A percentile compares a stretch with the other conserved stretches of the same genome.
These are phyloP conservation scores for Phrynocephalus forsythii DNA, from an alignment of 2,797 vertebrate genomes.

Conservation along the genomic window DNA sequence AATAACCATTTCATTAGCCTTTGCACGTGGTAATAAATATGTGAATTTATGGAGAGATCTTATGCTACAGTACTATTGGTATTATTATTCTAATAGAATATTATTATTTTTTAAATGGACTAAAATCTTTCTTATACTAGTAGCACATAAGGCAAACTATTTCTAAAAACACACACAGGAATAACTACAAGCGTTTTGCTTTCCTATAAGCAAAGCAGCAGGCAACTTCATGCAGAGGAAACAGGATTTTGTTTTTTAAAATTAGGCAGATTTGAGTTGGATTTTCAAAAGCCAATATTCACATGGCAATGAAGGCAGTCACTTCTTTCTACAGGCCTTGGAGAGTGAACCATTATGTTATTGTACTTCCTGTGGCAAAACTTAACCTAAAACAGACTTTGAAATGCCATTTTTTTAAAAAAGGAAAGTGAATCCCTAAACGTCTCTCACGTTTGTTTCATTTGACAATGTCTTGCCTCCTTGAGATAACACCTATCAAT, in stretches of 20 bases:
- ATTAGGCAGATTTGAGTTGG: too few relatives aligned
- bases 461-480: neutral
- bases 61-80: neutral
- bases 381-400: neutral
- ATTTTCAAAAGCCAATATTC: neutral
- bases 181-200: neutral
- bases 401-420: neutral
- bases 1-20: neutral
- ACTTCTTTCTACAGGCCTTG: neutral
- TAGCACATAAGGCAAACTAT: neutral
- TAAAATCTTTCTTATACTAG: neutral
- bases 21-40: neutral
- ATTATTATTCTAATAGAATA: neutral
- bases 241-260: neutral
- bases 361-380: neutral
- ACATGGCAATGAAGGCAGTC: neutral
- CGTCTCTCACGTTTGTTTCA: constrained; percentile 16
- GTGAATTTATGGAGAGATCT: neutral
- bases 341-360: neutral
- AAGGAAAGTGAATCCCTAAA: neutral
- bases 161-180: neutral
- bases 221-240: neutral
- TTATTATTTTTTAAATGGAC: neutral
- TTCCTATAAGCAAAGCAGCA: neutral
- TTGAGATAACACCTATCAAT: neutral